Evolutionary conservation across 37 sponge, comb jelly and placozoan species (phyloP), one percentile per base, ranked within the genome.

Genomic region (Mnemiopsis leidyi): DNA sequence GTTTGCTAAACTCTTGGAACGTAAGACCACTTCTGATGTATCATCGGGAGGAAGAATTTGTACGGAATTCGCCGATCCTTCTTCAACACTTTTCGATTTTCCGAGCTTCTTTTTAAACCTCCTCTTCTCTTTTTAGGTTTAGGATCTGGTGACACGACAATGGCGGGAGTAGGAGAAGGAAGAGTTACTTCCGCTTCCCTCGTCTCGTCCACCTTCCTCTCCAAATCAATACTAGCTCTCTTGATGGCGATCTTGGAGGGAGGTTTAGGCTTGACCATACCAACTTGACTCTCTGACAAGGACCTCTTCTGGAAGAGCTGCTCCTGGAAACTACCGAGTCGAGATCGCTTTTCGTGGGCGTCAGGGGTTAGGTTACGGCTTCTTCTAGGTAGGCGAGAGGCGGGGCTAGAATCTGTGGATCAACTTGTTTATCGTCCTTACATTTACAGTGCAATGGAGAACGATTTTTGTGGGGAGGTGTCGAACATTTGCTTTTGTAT

Each of bases 71-170:
- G 73, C 36, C 20, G 79, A 33, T 18, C 1, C 36, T 33, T 1
- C 79, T 9, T 77, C 79, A 1, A 32, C 0, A 34, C 79, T 77
- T 32, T 77, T 28, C 9, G 35, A 34, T 18, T 77, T 77, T 1
- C 3, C 35, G 32, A 77, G 35, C 79, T 77, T 77, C 32, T 77
- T 77, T 36, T 77, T 77, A 26, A 32, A 36, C 33, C 36, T 77
- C 35, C 36, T 77, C 34, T 26, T 32, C 36, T 77, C 35, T 32
- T 77, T 3, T 26, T 32, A 34, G 20, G 35, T 28, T 31, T 32
- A 28, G 16, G 1, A 0, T 28, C 36, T 5, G 33, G 20, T 32
- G 30, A 16, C 18, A 32, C 32, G 16, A 32, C 32, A 5, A 31
- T 77, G 5, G 30, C 36, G 16, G 79, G 79, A 28, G 79, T 9